Conservation (phyloP, 2,888 invertebrate species). For the Abrostola triplasia region DNA sequence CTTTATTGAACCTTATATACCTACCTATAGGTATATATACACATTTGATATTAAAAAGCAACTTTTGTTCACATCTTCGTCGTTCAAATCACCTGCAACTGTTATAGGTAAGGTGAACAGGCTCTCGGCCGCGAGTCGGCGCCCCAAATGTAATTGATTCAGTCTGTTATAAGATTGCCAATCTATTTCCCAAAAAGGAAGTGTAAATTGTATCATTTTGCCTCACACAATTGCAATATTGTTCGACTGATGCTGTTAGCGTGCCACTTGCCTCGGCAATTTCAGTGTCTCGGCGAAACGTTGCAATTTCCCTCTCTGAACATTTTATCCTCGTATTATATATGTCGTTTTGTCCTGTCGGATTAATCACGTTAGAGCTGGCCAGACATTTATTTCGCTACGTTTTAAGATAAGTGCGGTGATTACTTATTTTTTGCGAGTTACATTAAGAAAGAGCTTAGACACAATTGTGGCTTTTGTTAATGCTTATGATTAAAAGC, state of each 20-base stretch:
- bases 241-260: conserved; percentile 64
- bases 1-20: background rate
- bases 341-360: conserved; percentile 60
- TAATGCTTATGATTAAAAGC: conserved; percentile 3
- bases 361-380: conserved; percentile 71
- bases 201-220: conserved; percentile 61
- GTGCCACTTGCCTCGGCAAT: conserved; percentile 62
- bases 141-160: conserved; percentile 23
- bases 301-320: conserved; percentile 73
- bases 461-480: conserved; percentile 9
- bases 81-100: background rate
- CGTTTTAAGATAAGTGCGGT: conserved; percentile 50
- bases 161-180: conserved; percentile 40
- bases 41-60: background rate
- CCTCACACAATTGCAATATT: conserved; percentile 66
- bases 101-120: background rate
- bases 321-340: conserved; percentile 63
- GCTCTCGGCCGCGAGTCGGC: background rate
- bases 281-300: conserved; percentile 65
- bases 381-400: conserved; percentile 57
- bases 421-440: conserved; percentile 27
- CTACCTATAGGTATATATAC: background rate
- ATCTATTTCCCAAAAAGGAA: conserved; percentile 36
- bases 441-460: conserved; percentile 30
- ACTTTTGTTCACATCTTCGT: conserved; percentile 15